phyloP scores from a whole-genome alignment of 2,888 invertebrate genomes.

The Sphecodes monilicornis region DNA sequence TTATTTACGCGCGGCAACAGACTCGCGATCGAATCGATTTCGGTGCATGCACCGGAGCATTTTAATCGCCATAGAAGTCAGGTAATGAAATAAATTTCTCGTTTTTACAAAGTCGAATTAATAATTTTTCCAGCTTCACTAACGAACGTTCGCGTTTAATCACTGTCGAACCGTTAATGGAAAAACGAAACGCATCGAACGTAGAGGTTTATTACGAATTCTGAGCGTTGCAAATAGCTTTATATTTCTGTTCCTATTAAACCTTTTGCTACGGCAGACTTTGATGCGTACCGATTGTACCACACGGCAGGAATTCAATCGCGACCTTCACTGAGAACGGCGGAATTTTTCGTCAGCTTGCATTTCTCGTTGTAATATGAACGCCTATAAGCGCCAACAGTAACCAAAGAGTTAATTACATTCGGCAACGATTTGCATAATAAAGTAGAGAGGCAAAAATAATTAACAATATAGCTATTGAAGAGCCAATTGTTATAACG shows the following conservation, averaged over 20 bases:
- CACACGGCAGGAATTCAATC: too few species aligned
- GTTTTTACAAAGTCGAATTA: background rate
- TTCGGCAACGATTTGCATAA: background rate
- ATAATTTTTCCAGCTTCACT: background rate
- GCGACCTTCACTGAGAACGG: too few species aligned
- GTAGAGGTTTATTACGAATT: background rate
- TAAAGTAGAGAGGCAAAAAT: background rate
- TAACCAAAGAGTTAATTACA: too few species aligned
- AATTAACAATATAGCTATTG: background rate
- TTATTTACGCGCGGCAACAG: slow-evolving; percentile 5
- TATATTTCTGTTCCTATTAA: background rate
- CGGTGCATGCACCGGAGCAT: background rate
- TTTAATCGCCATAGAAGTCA: background rate
- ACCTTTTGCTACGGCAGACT: too few species aligned
- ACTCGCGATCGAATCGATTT: background rate
- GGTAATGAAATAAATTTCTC: background rate
- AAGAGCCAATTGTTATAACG: background rate
- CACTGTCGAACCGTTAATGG: background rate
- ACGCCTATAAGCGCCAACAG: too few species aligned
- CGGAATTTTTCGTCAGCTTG: too few species aligned
- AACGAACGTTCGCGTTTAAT: background rate
- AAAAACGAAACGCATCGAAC: background rate
- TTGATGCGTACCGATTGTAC: too few species aligned
- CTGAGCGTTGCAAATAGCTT: background rate
- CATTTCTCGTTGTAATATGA: too few species aligned